Percentiles rank a stretch among this genome's conserved stretches.
Conservation (phyloP, 2,797 vertebrate species). For the Loriculus beryllinus region DNA sequence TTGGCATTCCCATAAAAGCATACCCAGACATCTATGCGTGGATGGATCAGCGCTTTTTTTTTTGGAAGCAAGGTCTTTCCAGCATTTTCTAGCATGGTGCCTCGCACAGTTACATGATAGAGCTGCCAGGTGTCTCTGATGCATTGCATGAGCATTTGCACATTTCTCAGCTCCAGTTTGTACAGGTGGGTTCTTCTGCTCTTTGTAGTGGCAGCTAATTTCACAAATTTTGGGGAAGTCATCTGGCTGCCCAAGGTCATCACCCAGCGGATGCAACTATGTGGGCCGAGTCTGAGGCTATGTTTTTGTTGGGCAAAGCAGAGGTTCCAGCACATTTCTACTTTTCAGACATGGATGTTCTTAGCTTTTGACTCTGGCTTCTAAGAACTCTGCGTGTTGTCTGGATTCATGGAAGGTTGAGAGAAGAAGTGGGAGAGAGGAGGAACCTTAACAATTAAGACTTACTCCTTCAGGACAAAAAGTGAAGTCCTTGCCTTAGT, state of each 20-base stretch:
- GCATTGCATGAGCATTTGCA: background rate
- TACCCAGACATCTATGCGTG: background rate
- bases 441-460: background rate
- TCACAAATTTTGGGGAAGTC: background rate
- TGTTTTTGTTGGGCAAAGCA: background rate
- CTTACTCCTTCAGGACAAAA: background rate
- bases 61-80: background rate
- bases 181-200: background rate
- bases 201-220: background rate
- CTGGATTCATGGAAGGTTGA: background rate
- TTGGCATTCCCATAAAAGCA: background rate
- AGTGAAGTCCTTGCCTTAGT: background rate
- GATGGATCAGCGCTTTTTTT: background rate
- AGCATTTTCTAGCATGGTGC: background rate
- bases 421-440: background rate
- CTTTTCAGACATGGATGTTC: background rate
- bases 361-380: background rate
- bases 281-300: background rate
- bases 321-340: background rate
- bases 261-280: background rate
- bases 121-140: background rate
- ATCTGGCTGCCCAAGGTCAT: background rate
- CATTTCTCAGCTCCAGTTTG: fast-evolving
- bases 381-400: background rate
- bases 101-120: background rate